Evolutionary conservation across 2,888 invertebrate genomes (phyloP), one percentile per base, ranked within the genome.

Genomic region (Ecdyonurus torrentis): DNA sequence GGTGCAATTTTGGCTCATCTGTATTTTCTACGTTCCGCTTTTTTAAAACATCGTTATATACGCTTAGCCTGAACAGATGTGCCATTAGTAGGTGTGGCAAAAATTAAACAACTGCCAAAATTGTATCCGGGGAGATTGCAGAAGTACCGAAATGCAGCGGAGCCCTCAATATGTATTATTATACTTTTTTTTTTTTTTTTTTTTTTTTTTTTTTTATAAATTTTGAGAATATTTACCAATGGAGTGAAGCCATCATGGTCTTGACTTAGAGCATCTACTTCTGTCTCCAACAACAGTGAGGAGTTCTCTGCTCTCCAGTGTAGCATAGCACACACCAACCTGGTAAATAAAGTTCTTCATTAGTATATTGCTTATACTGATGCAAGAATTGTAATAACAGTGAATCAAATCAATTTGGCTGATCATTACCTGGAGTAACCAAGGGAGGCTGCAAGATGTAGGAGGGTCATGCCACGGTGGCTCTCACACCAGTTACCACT

Each of bases 211-310:
- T 15, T 37, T 24, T 52, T 22, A 22, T 55, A 62, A 55, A 55
- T 55, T 55, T 10, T 55, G 10, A 55, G 5, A 60, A 53, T 55
- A 73, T 77, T 78, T 75, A 92, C 93, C 78, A 98, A 79, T 62
- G 97, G 95, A 2, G 96, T 96, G 70, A 85, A 89, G 63, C 94
- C 93, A 70, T 91, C 88, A 66, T 86, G 83, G 74, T 97, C 96
- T 70, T 90, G 86, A 68, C 90, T 88, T 63, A 92, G 81, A 64
- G 94, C 89, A 77, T 96, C 93, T 55, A 97, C 89, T 79, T 97
- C 96, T 25, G 89, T 87, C 73, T 93, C 92, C 65, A 95, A 78
- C 61, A 91, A 83, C 67, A 88, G 79, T 69, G 91, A 91, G 53
- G 87, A 87, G 76, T 91, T 94, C 75, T 94, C 93, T 37, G 89